Conservation (phyloP, 2,797 vertebrate genomes). For the Ciconia nigra region DNA sequence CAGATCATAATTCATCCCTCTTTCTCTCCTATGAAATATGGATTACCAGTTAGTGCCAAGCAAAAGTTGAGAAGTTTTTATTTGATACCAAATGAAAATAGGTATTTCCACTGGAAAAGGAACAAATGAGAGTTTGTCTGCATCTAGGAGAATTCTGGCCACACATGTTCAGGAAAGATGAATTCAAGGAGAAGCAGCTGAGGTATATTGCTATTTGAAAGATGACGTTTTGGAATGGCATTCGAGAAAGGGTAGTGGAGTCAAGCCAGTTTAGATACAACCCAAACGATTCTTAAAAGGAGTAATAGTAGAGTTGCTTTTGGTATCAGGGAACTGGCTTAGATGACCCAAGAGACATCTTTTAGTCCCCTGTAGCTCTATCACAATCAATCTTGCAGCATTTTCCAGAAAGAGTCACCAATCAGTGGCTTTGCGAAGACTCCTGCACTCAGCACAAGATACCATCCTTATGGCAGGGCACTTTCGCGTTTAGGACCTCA, state of each 20-base stretch:
- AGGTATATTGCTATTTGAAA: background rate
- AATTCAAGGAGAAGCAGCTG: background rate
- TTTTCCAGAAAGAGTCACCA: background rate
- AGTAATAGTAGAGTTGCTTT: background rate
- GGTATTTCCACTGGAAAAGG: background rate
- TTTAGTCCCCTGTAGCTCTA: background rate
- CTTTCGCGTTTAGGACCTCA: background rate
- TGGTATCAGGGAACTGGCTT: background rate
- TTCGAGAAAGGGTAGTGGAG: background rate
- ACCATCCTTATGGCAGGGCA: background rate
- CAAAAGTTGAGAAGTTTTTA: background rate
- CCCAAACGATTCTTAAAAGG: background rate
- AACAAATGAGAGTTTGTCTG: rapidly evolving
- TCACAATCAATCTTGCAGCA: background rate
- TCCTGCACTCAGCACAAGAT: background rate
- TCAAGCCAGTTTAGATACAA: background rate
- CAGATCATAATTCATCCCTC: background rate
- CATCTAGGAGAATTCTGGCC: background rate
- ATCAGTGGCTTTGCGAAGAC: background rate
- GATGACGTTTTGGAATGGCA: rapidly evolving
- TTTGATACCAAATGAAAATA: background rate
- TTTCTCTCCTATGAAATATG: background rate
- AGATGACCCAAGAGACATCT: background rate
- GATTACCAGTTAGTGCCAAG: background rate
- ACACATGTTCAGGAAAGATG: background rate